Base-by-base conservation (phyloP, 1,140 invertebrate species). In the Drosophila ambigua region DNA sequence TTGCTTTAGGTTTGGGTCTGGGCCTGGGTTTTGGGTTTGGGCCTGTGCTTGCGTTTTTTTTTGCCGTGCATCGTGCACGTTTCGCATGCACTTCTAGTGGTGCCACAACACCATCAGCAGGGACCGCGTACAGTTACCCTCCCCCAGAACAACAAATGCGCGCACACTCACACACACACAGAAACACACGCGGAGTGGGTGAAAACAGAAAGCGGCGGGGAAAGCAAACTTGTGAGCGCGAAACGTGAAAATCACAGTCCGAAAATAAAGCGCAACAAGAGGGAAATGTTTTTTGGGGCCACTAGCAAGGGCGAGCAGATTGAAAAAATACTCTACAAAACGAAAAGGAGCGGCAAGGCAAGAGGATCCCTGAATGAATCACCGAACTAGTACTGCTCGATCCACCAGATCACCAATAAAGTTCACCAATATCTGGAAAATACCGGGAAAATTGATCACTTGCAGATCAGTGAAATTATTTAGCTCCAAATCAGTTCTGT, bases 221-320 rank as follows among this genome's bases (percentile, higher is more conserved):
- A 46, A 64, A 31, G 72, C 60, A 81, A 88, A 76, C 71, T 74
- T 58, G 45, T 72, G 74, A 74, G 69, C 64, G 81, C 58, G 63
- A 77, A 82, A 76, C 71, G 83, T 62, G 83, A 63, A 88, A 87
- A 88, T 87, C 83, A 72, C 82, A 49, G 83, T 62, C 63, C 66
- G 23, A 82, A 79, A 88, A 61, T 83, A 75, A 71, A 83, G 66
- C 54, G 71, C 76, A 83, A 79, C 80, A 83, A 79, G 79, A 68
- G 69, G 31, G 46, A 48, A 59, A 44, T 58, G 26, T 46, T 45
- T 43, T 55, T 52, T 54, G 39, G 55, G 39, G 15, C 31, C 20
- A 20, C 20, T 13, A 41, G 28, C 45, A n/a, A 49, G 49, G 13
- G 28, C 39, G 63, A 46, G 31, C 23, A 24, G 31, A 64, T 26